These are phyloP conservation scores for Sebastes umbrosus DNA, from an alignment of 2,797 vertebrate species.

Conservation along the genomic window DNA sequence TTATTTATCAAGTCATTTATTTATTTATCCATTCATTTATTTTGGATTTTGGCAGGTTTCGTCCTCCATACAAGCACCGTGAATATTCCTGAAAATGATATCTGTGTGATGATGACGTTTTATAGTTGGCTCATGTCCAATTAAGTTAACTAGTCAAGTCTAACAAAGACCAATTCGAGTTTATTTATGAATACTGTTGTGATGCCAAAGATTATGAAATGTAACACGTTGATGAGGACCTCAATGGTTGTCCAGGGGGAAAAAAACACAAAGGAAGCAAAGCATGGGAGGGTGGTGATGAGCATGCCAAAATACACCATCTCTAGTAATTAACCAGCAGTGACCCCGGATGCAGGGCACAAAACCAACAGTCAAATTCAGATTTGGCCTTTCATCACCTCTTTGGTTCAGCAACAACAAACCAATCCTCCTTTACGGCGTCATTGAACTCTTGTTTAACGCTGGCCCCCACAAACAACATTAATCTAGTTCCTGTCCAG, in stretches of 20 bases:
- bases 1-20: no score
- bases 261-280: constrained; percentile 1
- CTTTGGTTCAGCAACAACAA: constrained; percentile 53
- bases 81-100: neutral
- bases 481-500: constrained; percentile 72
- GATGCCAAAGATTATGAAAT: neutral
- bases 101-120: neutral
- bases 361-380: constrained; percentile 36
- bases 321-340: constrained; percentile 40
- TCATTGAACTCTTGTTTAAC: constrained; percentile 66
- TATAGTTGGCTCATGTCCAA: neutral
- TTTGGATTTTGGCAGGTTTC: no score
- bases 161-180: neutral
- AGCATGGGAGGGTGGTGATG: neutral
- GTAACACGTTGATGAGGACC: neutral
- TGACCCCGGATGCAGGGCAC: constrained; percentile 15
- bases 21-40: no score
- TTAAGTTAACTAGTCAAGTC: neutral
- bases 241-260: neutral
- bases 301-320: constrained; percentile 1
- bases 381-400: constrained; percentile 40
- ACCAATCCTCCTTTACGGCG: constrained; percentile 46
- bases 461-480: constrained; percentile 58
- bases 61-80: neutral
- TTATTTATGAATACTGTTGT: neutral